phyloP scores from a whole-genome alignment of 2,797 vertebrate genomes.

The Anguilla anguilla region DNA sequence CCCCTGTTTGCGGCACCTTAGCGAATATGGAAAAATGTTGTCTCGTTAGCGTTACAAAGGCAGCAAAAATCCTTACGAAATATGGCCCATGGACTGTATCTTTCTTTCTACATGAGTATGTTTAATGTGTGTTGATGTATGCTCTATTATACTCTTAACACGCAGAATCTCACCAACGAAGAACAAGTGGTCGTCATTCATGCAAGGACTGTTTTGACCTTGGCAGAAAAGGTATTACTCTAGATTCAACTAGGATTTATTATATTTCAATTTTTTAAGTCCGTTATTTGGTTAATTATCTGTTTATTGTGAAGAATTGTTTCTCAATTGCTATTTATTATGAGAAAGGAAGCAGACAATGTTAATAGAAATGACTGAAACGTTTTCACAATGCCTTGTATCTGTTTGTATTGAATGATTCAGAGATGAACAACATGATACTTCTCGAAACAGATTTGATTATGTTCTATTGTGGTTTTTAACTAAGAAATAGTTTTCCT shows the following conservation, averaged over 20 bases:
- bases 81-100: not conserved
- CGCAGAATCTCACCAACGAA: conserved; percentile 91
- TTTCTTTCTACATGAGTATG: not conserved
- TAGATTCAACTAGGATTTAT: not conserved
- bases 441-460: not conserved
- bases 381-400: not conserved
- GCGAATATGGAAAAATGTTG: too few species aligned
- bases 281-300: not conserved
- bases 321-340: not conserved
- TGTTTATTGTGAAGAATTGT: not conserved
- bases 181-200: conserved; percentile 96
- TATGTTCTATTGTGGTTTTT: not conserved
- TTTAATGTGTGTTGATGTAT: not conserved
- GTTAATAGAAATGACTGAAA: not conserved
- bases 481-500: not conserved
- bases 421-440: not conserved
- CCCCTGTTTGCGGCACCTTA: too few species aligned
- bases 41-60: too few species aligned
- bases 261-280: not conserved
- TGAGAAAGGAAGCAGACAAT: not conserved
- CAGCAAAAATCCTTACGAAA: too few species aligned
- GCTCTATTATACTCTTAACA: not conserved
- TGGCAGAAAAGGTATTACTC: conserved; percentile 90
- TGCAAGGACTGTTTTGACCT: conserved; percentile 88
- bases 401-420: not conserved